phyloP scores from a whole-genome alignment of 2,888 invertebrate species.

The Netelia virgata region DNA sequence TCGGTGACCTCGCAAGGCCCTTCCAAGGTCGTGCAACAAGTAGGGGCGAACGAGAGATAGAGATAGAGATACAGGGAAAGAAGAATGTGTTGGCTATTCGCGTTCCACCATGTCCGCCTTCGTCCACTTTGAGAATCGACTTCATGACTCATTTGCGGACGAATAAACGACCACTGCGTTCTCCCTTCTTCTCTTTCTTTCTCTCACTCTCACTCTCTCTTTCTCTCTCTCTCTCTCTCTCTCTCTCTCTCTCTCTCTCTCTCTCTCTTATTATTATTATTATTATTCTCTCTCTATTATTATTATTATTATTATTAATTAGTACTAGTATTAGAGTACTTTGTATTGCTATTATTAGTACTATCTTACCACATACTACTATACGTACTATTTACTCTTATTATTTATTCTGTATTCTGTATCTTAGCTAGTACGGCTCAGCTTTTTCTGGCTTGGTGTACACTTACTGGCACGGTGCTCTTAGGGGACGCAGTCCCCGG shows the following conservation, averaged over 20 bases:
- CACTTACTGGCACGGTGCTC: too few species aligned
- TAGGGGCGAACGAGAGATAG: constrained; percentile 63
- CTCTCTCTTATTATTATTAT: not conserved
- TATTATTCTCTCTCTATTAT: not conserved
- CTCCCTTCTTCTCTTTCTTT: constrained; percentile 18
- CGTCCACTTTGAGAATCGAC: constrained; percentile 72
- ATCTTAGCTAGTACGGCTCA: too few species aligned
- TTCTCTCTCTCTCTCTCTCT: not conserved
- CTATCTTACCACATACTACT: too few species aligned
- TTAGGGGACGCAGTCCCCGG: too few species aligned
- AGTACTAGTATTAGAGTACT: too few species aligned
- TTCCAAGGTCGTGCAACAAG: constrained; percentile 84
- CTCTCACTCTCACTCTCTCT: constrained; percentile 2
- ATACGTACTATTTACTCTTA: too few species aligned
- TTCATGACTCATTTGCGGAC: constrained; percentile 82
- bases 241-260: not conserved
- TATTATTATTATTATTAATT: constrained; percentile 13
- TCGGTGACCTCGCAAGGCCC: constrained; percentile 84
- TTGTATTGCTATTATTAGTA: too few species aligned
- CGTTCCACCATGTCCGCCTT: constrained; percentile 68
- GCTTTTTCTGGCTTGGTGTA: too few species aligned
- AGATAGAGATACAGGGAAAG: constrained; percentile 37
- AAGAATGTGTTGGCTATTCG: constrained; percentile 70
- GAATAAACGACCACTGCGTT: constrained; percentile 72
- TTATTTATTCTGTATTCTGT: too few species aligned